Percentiles rank a stretch among this genome's conserved stretches.
Evolutionary conservation across 1,140 invertebrate genomes (phyloP).

Genomic region (Lepidurus couesii): DNA sequence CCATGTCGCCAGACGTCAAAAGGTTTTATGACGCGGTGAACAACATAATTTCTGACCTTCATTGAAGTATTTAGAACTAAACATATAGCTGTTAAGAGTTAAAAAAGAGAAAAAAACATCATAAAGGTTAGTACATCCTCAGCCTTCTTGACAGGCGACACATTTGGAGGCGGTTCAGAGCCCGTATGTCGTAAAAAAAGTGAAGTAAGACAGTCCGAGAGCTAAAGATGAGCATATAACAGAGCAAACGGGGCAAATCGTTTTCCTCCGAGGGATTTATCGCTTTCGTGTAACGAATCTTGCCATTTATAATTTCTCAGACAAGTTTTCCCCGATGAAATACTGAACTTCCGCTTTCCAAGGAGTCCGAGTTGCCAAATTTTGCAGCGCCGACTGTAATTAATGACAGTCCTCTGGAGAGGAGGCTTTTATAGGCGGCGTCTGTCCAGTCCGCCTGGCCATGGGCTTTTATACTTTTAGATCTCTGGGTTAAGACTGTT

Average conservation of each 20-base stretch:
- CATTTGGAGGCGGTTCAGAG: too few species aligned
- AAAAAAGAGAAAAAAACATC: neutral
- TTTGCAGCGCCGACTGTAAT: constrained; percentile 16
- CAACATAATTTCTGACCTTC: neutral
- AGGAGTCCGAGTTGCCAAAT: neutral
- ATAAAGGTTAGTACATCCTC: neutral
- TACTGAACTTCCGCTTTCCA: neutral
- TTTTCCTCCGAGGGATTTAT: neutral
- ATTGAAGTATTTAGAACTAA: neutral
- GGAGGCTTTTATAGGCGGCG: neutral
- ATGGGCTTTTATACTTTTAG: neutral
- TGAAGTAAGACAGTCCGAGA: too few species aligned
- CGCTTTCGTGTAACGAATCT: neutral
- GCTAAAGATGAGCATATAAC: neutral
- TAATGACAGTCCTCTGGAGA: neutral
- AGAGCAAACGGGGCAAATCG: neutral
- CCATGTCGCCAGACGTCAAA: neutral
- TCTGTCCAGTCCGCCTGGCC: neutral
- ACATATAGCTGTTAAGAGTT: neutral
- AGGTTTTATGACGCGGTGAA: neutral
- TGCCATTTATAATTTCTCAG: neutral
- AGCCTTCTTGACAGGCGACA: neutral
- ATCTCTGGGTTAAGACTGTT: neutral
- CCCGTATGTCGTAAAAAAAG: too few species aligned
- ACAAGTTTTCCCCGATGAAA: neutral